These are phyloP conservation scores for Sarcophaga subvicina DNA, from an alignment of 2,888 invertebrate genomes.

Conservation along the genomic window DNA sequence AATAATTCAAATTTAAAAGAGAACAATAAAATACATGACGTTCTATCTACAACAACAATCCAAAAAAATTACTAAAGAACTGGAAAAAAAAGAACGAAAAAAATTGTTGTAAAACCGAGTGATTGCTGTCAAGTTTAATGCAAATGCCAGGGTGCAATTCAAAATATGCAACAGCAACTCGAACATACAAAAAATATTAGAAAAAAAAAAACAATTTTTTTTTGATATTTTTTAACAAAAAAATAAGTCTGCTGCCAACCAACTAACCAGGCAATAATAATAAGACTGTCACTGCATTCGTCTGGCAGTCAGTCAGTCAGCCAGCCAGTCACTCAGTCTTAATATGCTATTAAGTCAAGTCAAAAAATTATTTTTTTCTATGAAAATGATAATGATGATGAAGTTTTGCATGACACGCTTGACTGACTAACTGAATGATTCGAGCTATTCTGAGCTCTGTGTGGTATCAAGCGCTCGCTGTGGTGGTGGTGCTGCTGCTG, in stretches of 20 bases:
- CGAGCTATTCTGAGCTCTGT: constrained; percentile 25
- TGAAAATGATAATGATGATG: constrained; percentile 23
- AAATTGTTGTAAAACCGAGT: constrained; percentile 59
- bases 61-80: not conserved
- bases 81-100: not conserved
- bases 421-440: constrained; percentile 56
- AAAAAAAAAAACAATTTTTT: constrained; percentile 20
- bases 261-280: constrained; percentile 1
- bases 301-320: constrained; percentile 17
- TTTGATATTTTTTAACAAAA: not conserved
- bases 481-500: constrained; percentile 24
- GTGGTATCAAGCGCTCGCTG: not conserved
- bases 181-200: constrained; percentile 10
- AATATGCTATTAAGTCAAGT: not conserved
- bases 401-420: constrained; percentile 43
- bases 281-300: constrained; percentile 1
- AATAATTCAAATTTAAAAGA: not conserved
- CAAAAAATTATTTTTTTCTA: not conserved
- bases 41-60: not conserved
- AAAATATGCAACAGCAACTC: constrained; percentile 39
- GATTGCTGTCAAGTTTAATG: constrained; percentile 70
- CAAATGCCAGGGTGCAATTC: constrained; percentile 69
- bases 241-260: not conserved
- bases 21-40: not conserved
- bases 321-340: not conserved